These are phyloP conservation scores for Herpetotheres cachinnans DNA, from an alignment of 2,113 vertebrate species.

Conservation along the genomic window DNA sequence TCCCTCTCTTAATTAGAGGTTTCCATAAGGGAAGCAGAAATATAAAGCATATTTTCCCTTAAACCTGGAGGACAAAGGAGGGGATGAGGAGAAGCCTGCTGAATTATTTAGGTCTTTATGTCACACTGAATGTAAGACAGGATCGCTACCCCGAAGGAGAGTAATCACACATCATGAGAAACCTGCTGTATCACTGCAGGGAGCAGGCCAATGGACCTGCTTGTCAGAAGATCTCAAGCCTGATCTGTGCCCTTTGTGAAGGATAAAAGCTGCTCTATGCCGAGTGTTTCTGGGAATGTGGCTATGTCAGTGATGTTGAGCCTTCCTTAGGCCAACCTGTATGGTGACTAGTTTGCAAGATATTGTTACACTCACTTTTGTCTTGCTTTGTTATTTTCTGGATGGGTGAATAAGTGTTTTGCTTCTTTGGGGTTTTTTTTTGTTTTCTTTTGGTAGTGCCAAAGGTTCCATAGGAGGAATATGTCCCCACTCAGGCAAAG, in stretches of 20 bases:
- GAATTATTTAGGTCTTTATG: not conserved
- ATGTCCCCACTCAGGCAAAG: not conserved
- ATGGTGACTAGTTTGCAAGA: not conserved
- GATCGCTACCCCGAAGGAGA: not conserved
- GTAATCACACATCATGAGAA: not conserved
- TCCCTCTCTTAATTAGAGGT: not conserved
- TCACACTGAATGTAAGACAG: not conserved
- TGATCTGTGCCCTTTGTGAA: not conserved
- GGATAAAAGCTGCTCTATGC: not conserved
- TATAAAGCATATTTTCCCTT: not conserved
- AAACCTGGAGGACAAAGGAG: not conserved
- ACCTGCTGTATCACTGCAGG: not conserved
- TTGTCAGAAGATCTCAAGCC: not conserved
- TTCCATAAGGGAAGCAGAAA: not conserved
- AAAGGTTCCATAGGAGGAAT: not conserved
- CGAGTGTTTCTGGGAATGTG: not conserved
- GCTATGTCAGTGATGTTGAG: not conserved
- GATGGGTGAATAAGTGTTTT: not conserved
- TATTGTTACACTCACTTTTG: not conserved
- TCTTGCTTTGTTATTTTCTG: not conserved
- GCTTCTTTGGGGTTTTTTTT: not conserved
- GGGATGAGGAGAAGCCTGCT: not conserved
- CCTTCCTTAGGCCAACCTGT: not conserved
- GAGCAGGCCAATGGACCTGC: accelerated
- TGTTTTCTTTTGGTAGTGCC: not conserved